Conservation (phyloP, 1,140 invertebrate genomes). For the Pararge aegeria region DNA sequence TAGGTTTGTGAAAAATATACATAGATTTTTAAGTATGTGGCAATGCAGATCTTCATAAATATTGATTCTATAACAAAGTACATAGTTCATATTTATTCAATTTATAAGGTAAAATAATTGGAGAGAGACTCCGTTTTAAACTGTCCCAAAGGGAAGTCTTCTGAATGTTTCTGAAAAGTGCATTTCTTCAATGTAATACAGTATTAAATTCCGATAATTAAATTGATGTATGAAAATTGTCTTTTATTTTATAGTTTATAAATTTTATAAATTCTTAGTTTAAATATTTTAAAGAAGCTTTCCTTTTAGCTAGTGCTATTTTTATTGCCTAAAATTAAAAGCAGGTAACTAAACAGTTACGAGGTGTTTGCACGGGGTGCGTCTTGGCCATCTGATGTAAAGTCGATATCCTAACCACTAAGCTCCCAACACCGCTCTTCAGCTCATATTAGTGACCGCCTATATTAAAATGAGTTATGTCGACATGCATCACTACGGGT, state of each 20-base stretch:
- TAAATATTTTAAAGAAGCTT: too few relatives aligned
- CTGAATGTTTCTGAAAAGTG: conserved; percentile 92
- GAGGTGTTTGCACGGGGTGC: too few relatives aligned
- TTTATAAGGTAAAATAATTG: conserved; percentile 53
- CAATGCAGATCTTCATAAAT: conserved; percentile 79
- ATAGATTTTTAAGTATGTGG: conserved; percentile 79
- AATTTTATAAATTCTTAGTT: neutral
- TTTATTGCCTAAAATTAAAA: too few relatives aligned
- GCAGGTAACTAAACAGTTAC: too few relatives aligned
- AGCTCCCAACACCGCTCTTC: too few relatives aligned
- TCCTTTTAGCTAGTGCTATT: too few relatives aligned
- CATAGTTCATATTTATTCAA: conserved; percentile 71
- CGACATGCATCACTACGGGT: too few relatives aligned
- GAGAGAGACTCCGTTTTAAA: conserved; percentile 62
- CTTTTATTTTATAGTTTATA: conserved; percentile 4
- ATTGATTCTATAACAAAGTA: conserved; percentile 67
- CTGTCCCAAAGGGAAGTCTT: conserved; percentile 83
- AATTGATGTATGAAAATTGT: conserved; percentile 69
- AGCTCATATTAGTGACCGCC: too few relatives aligned
- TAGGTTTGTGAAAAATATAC: conserved; percentile 75
- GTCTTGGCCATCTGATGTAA: too few relatives aligned
- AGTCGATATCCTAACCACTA: too few relatives aligned
- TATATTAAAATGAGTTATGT: too few relatives aligned
- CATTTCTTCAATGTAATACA: conserved; percentile 94
- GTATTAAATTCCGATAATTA: conserved; percentile 87